Percentiles rank a stretch among this genome's conserved stretches.
Evolutionary conservation across 1,140 invertebrate species (phyloP).

Genomic region (Cotesia glomerata): DNA sequence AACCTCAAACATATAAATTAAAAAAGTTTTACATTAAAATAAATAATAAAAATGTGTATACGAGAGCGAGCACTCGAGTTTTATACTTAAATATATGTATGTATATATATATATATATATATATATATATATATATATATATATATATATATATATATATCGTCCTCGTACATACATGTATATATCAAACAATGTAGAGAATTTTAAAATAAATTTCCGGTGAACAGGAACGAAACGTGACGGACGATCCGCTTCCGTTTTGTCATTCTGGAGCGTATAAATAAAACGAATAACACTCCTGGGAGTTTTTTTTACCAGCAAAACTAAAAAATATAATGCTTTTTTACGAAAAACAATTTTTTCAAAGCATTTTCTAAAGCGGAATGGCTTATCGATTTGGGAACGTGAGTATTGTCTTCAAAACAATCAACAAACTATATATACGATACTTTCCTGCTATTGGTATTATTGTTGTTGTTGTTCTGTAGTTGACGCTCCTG

Average conservation of each 20-base stretch:
- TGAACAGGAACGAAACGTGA: slow-evolving; percentile 17
- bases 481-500: not conserved
- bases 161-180: not conserved
- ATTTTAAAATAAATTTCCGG: slow-evolving; percentile 27
- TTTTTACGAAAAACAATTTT: not conserved
- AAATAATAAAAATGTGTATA: too few species aligned
- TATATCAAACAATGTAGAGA: slow-evolving; percentile 10
- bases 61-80: too few species aligned
- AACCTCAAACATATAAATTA: too few species aligned
- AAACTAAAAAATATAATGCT: slow-evolving; percentile 12
- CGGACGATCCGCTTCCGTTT: slow-evolving; percentile 25
- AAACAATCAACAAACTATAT: slow-evolving; percentile 18
- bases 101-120: too few species aligned
- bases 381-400: slow-evolving; percentile 3
- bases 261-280: slow-evolving; percentile 16
- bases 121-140: not conserved
- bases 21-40: too few species aligned
- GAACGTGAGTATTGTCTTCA: slow-evolving; percentile 5
- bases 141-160: too few species aligned
- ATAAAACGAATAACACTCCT: slow-evolving; percentile 18
- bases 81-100: not conserved
- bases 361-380: slow-evolving; percentile 14
- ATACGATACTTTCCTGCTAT: not conserved
- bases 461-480: not conserved
- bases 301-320: not conserved